Evolutionary conservation across 2,888 invertebrate genomes (phyloP).

Genomic region (Coelopa pilipes): DNA sequence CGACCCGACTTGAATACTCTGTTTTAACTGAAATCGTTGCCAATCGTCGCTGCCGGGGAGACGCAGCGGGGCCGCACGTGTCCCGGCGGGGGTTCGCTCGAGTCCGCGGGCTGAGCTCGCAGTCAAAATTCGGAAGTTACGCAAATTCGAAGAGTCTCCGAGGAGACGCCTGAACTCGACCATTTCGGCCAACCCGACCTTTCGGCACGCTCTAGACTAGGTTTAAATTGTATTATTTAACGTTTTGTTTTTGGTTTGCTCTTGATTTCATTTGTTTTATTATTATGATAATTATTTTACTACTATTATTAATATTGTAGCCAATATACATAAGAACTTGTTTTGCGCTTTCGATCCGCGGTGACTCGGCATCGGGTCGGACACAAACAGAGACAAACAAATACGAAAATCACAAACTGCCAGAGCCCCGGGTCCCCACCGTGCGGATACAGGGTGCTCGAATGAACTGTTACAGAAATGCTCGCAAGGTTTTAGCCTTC

Average conservation of each 20-base stretch:
- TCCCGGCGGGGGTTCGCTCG: neutral
- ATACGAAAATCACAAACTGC: too few relatives aligned
- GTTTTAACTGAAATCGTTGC: too few relatives aligned
- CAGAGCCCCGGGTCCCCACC: too few relatives aligned
- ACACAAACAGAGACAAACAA: too few relatives aligned
- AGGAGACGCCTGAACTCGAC: neutral
- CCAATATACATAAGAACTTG: conserved; percentile 10
- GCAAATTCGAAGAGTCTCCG: neutral
- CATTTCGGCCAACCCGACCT: too few relatives aligned
- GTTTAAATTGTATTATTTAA: conserved; percentile 36
- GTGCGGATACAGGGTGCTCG: too few relatives aligned
- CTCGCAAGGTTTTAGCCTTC: too few relatives aligned
- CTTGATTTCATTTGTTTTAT: conserved; percentile 24
- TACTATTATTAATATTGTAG: conserved; percentile 19
- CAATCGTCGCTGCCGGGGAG: neutral
- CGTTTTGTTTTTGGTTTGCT: conserved; percentile 15
- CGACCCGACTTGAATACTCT: too few relatives aligned
- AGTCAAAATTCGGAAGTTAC: conserved; percentile 8
- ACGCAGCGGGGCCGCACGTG: neutral
- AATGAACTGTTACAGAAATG: too few relatives aligned
- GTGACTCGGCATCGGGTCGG: too few relatives aligned
- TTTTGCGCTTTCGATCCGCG: neutral
- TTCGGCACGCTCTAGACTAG: conserved; percentile 3
- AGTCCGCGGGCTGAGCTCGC: neutral
- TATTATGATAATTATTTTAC: conserved; percentile 18